These are phyloP conservation scores for Cartodere bifasciata DNA, from an alignment of 2,888 invertebrate species.

Conservation along the genomic window DNA sequence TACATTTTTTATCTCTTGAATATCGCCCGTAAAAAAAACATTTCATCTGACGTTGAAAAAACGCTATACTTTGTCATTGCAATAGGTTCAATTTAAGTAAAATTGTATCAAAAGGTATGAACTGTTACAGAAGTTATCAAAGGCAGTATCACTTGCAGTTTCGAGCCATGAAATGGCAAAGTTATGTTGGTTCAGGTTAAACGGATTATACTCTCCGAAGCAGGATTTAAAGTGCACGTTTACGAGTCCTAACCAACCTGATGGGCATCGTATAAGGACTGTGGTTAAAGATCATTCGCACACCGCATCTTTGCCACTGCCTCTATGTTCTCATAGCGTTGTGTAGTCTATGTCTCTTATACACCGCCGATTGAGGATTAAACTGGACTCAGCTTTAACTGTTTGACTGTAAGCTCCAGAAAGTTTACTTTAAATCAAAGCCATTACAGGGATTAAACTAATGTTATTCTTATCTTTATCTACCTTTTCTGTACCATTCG, in stretches of 20 bases:
- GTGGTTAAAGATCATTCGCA: slow-evolving; percentile 17
- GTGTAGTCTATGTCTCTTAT: slow-evolving; percentile 14
- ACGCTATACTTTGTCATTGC: too few relatives aligned
- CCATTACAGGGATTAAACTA: slow-evolving; percentile 24
- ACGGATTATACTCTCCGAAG: slow-evolving; percentile 29
- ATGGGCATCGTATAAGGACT: slow-evolving; percentile 13
- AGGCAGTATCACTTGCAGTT: too few relatives aligned
- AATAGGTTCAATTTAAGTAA: too few relatives aligned
- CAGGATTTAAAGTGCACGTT: slow-evolving; percentile 18
- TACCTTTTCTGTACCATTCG: too few relatives aligned
- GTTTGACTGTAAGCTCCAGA: slow-evolving; percentile 26
- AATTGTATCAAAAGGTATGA: too few relatives aligned
- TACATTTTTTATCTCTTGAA: too few relatives aligned
- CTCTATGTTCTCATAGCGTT: slow-evolving; percentile 6
- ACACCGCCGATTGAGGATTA: slow-evolving; percentile 24
- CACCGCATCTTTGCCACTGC: slow-evolving; percentile 14
- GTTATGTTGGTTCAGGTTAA: slow-evolving; percentile 35
- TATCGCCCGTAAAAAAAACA: too few relatives aligned
- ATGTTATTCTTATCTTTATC: slow-evolving; percentile 25
- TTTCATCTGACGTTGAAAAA: too few relatives aligned
- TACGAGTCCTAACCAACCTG: slow-evolving; percentile 10
- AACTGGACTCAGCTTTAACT: slow-evolving; percentile 20
- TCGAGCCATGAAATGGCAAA: slow-evolving; percentile 36
- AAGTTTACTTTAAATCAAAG: slow-evolving; percentile 27
- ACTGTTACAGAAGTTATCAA: too few relatives aligned